Base-by-base conservation (phyloP, 1,140 invertebrate species). In the Holotrichia oblita region DNA sequence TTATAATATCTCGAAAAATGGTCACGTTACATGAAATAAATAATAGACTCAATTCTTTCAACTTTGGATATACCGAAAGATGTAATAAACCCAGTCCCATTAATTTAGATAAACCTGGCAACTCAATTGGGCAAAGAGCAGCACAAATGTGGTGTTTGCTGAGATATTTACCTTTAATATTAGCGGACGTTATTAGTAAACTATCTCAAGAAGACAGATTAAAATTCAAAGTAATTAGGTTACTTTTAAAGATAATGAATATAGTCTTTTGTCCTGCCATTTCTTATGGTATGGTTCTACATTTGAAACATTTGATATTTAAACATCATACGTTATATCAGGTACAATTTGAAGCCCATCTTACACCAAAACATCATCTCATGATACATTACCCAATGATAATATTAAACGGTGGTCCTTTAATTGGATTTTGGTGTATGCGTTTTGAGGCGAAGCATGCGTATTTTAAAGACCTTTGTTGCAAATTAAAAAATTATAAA, bases 301-400 rank as follows among this genome's bases (percentile, higher is more conserved):
- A 61, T 20, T 24, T 61, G 8, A 17, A 61, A 24, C 2, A 9
- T 3, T n/a, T 61, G n/a, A 61, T 61, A 2, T 2, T 4, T 20
- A 14, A 61, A 8, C 59, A 61, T 24, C 59, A 61, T 20, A 61
- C n/a, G 17, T n/a, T 20, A 8, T 61, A 4, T 61, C n/a, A 20
- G 8, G n/a, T 3, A 2, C 3, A 61, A 61, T 61, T 4, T 24
- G n/a, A 61, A 1, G 2, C 59, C 6, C 0, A 61, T 61, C 9
- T 61, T 0, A 61, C 59, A 20, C 59, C 59, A 9, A 61, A 61
- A 24, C 59, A 61, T 61, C 59, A 61, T 14, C 2, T 20, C 0
- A 61, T 61, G 59, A 61, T 61, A 1, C 59, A 61, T n/a, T 61
- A 61, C n/a, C 59, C 59, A 61, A 24, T 17, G n/a, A 24, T 61